These are phyloP conservation scores for Leptopilina myrica DNA, from an alignment of 2,888 invertebrate genomes.

Conservation along the genomic window DNA sequence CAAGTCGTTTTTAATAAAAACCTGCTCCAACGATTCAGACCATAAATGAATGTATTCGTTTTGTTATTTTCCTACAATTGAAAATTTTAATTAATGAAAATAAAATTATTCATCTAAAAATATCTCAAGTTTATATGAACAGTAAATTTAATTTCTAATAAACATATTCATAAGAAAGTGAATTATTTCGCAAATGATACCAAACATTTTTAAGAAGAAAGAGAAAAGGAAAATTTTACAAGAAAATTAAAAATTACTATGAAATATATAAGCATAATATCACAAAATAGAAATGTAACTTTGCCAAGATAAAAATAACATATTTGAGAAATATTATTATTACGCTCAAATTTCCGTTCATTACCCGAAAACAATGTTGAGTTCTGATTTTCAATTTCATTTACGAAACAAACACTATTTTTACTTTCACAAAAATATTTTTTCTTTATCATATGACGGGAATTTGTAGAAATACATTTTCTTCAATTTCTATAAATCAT, in stretches of 20 bases:
- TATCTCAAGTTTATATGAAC: no score
- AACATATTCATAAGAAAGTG: no score
- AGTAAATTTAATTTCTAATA: no score
- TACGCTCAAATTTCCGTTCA: conserved; percentile 23
- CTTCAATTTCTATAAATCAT: no score
- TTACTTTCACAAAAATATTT: not conserved
- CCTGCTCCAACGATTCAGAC: no score
- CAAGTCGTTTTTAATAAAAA: no score
- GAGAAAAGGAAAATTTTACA: not conserved
- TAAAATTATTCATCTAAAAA: no score
- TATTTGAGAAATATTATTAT: conserved; percentile 24
- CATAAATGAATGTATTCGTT: no score
- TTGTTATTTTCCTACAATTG: no score
- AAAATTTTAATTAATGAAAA: no score
- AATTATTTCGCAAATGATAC: not conserved
- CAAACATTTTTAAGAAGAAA: not conserved
- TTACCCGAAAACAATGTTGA: not conserved
- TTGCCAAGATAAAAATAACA: conserved; percentile 50
- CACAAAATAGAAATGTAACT: conserved; percentile 38
- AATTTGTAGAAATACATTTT: no score
- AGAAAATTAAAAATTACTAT: conserved; percentile 1
- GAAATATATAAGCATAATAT: conserved; percentile 14
- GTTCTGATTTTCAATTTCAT: not conserved
- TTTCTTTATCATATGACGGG: no score
- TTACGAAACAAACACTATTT: not conserved